phyloP scores from a whole-genome alignment of 1,140 invertebrate genomes.

The Vollenhovia emeryi region DNA sequence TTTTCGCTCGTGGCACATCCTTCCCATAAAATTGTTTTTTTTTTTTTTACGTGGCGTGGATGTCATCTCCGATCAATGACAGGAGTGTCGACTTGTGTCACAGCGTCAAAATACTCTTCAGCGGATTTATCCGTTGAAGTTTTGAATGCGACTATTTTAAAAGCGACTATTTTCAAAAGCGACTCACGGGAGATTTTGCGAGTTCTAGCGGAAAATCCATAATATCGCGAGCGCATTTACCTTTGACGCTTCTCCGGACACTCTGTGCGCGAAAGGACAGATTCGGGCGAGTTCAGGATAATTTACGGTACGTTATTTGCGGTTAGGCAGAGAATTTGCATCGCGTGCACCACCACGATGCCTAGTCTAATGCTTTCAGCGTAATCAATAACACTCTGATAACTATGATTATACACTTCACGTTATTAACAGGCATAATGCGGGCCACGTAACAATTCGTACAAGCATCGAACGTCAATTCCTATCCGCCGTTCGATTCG shows the following conservation, averaged over 20 bases:
- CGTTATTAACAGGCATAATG: slow-evolving; percentile 53
- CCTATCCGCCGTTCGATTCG: slow-evolving; percentile 34
- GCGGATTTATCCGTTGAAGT: slow-evolving; percentile 38
- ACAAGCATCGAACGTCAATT: slow-evolving; percentile 45
- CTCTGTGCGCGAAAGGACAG: not conserved
- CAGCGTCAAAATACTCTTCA: not conserved
- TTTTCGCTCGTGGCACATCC: slow-evolving; percentile 1
- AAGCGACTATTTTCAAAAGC: slow-evolving; percentile 13
- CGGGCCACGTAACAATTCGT: slow-evolving; percentile 36
- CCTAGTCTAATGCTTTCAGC: slow-evolving; percentile 10
- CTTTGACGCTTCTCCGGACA: not conserved
- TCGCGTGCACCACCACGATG: not conserved
- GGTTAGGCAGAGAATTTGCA: not conserved
- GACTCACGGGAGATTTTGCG: not conserved
- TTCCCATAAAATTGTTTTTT: slow-evolving; percentile 50
- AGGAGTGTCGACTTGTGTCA: slow-evolving; percentile 25
- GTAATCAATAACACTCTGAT: slow-evolving; percentile 44
- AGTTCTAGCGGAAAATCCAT: not conserved
- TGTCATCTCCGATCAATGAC: not conserved
- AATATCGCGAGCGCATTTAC: slow-evolving; percentile 16
- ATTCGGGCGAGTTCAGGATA: not conserved
- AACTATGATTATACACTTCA: slow-evolving; percentile 47
- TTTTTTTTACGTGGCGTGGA: not conserved
- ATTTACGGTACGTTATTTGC: slow-evolving; percentile 21
- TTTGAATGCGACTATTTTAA: not conserved